Conservation (phyloP, 2,888 invertebrate genomes). For the Blera fallax region DNA sequence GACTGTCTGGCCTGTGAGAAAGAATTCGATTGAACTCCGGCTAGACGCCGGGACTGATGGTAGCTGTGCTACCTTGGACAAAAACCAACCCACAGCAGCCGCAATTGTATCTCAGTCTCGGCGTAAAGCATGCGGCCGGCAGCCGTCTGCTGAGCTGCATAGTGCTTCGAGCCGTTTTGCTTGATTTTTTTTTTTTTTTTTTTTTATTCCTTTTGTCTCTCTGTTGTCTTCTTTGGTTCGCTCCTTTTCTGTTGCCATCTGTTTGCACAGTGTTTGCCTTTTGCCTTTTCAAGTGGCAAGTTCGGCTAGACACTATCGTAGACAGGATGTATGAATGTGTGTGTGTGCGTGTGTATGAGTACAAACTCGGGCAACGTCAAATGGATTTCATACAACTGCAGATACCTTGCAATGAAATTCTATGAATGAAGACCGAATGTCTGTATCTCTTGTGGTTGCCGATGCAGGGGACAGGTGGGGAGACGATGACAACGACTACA, state of each 20-base stretch:
- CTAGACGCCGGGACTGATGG: constrained; percentile 57
- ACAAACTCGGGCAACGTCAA: constrained; percentile 14
- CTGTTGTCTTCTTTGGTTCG: constrained; percentile 9
- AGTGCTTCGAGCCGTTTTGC: background rate
- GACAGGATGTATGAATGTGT: constrained; percentile 49
- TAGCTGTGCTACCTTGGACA: constrained; percentile 55
- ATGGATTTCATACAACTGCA: constrained; percentile 5
- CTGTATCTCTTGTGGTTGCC: constrained; percentile 40
- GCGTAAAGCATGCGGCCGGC: constrained; percentile 45
- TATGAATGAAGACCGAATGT: constrained; percentile 65
- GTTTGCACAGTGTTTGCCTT: constrained; percentile 45
- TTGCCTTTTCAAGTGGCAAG: constrained; percentile 65
- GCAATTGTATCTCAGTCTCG: constrained; percentile 53
- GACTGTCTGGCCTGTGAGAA: constrained; percentile 37
- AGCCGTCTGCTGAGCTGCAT: constrained; percentile 47
- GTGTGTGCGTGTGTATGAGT: constrained; percentile 4
- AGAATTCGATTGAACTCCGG: constrained; percentile 59
- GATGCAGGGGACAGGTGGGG: background rate
- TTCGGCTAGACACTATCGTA: constrained; percentile 66
- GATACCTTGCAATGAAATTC: constrained; percentile 50
- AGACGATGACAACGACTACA: background rate
- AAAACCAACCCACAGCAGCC: constrained; percentile 54
- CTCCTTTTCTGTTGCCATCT: constrained; percentile 39
- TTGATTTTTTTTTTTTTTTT: constrained; percentile 2
- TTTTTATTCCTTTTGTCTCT: background rate